Evolutionary conservation across 1,140 invertebrate species (phyloP), one percentile per base, ranked within the genome.

Genomic region (Colletes gigas): DNA sequence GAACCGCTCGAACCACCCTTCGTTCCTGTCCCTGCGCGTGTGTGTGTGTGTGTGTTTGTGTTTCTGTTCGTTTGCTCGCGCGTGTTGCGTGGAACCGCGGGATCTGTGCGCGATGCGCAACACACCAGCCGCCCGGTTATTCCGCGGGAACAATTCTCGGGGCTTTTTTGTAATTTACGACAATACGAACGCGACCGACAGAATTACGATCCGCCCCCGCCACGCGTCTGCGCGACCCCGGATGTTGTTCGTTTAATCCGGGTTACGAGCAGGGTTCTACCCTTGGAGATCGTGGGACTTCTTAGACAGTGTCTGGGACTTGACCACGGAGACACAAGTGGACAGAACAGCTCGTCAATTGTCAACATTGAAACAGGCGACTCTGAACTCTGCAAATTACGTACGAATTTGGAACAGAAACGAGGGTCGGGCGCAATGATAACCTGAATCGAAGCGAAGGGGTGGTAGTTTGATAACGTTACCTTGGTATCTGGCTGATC

Each of bases 121-220:
- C 12, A 12, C 21, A 8, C 8, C 21, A n/a, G 55, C 4, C 17
- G 21, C 60, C 7, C 14, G 76, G 77, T 78, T 78, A 65, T 72
- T 72, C n/a, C 77, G 47, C 19, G 68, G 77, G 60, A 72, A 78
- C 77, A 78, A 78, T 78, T 72, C 77, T 15, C 68, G 5, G 15
- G 44, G 39, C 71, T 78, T 78, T 69, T 78, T 78, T 78, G 77
- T 78, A 78, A 78, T 78, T 78, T 78, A 78, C 77, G 77, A 72
- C 50, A n/a, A 65, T 78, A 78, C 77, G 68, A 78, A 78, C 77
- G 50, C 68, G 77, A 71, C 50, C 59, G 59, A 10, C 76, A 41
- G 77, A 72, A 72, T 78, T 78, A 72, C 69, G 69, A 65, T 21
- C 39, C 77, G 7, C 14, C 69, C 50, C 19, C 67, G 30, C n/a